Base-by-base conservation (phyloP, 2,888 invertebrate species). In the Ornithoptera priamus region DNA sequence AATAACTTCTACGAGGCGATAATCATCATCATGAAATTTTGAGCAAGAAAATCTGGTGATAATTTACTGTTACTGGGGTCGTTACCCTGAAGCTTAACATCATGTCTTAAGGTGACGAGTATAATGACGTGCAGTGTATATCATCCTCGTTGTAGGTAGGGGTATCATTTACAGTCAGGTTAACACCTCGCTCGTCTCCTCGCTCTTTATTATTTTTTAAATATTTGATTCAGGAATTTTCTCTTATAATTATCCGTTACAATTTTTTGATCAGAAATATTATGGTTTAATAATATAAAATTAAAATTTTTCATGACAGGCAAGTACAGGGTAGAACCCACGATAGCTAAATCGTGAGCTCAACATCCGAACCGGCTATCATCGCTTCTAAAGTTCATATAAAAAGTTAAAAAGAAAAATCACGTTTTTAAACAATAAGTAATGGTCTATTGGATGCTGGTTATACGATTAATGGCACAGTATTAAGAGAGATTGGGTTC, bases 401-500 rank as follows among this genome's bases (percentile, higher is more conserved):
- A 62, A 20, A 62, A 24, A 18, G 30, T 22, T 22, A 24, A 42
- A 15, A 46, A 62, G 42, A 22, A 22, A 58, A 58, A 22, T 22
- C 22, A 22, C 22, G 22, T 24, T 58, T 46, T 24, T n/a, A 53
- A 53, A 18, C 22, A 58, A 22, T 22, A 58, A 50, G 22, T 46
- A 24, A 50, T 20, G 46, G 5, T 10, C 22, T 20, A 22, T 15
- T 24, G 50, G 22, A 50, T 22, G 50, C 22, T n/a, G 50, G 30
- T 22, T 30, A 24, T 30, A 53, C 72, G 72, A 72, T 73, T 74
- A 73, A 74, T 74, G 74, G 73, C 77, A 80, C 75, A 72, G 77
- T 79, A 78, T 75, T 74, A 71, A 72, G 77, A 77, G 77, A 79
- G 78, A 79, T 81, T 76, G 76, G 71, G 69, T 68, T 65, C 64